Evolutionary conservation across 1,140 invertebrate genomes (phyloP).

Genomic region (Camponotus floridanus): DNA sequence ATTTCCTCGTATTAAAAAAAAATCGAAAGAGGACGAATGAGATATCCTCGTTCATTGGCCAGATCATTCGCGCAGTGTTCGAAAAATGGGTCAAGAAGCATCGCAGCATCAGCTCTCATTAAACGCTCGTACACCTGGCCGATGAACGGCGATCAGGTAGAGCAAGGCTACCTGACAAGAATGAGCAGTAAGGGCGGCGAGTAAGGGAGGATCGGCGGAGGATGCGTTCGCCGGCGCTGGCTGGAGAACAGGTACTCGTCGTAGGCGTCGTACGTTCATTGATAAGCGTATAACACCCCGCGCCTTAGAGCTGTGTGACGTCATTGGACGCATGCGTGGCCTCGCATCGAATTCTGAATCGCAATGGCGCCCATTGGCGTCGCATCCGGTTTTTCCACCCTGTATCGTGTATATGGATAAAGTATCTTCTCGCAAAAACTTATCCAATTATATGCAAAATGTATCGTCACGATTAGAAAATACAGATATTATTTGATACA

Average conservation of each 20-base stretch:
- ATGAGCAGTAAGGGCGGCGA: constrained; percentile 61
- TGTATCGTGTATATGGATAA: too few species aligned
- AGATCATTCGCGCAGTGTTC: neutral
- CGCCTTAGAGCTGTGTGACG: constrained; percentile 76
- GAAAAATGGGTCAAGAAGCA: neutral
- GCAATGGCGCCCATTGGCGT: constrained; percentile 38
- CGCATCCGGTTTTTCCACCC: neutral
- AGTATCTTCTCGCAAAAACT: neutral
- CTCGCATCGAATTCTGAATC: constrained; percentile 36
- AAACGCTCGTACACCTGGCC: constrained; percentile 1
- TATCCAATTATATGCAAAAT: neutral
- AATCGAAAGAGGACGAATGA: neutral
- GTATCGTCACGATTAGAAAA: neutral
- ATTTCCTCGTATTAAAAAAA: neutral
- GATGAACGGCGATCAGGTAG: constrained; percentile 54
- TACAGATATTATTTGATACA: neutral
- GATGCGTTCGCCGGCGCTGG: constrained; percentile 74
- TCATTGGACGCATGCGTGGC: constrained; percentile 77
- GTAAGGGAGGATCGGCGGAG: constrained; percentile 64
- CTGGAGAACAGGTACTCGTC: constrained; percentile 78
- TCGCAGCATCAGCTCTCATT: constrained; percentile 14
- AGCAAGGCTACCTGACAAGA: constrained; percentile 44
- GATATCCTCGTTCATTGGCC: neutral
- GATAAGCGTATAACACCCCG: constrained; percentile 82
- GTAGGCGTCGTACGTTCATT: constrained; percentile 84